These are phyloP conservation scores for Corvus cornix DNA, from an alignment of 2,113 vertebrate species.

Conservation along the genomic window DNA sequence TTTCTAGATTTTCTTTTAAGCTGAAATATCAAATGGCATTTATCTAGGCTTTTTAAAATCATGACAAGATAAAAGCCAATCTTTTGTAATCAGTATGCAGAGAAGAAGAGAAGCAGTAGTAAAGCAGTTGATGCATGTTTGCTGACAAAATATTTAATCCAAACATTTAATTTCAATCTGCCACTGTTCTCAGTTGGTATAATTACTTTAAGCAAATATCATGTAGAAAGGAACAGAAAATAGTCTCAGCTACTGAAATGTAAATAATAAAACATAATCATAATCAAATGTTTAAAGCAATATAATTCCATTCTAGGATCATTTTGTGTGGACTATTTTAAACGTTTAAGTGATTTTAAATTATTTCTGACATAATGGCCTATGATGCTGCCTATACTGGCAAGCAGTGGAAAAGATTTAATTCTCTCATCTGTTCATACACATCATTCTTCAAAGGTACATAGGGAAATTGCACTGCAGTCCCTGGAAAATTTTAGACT, in stretches of 20 bases:
- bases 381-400: background rate
- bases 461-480: background rate
- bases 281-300: constrained; percentile 52
- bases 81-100: constrained; percentile 82
- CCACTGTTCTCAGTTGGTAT: constrained; percentile 83
- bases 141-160: constrained; percentile 87
- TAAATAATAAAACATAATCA: constrained; percentile 79
- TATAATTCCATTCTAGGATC: constrained; percentile 62
- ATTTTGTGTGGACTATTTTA: constrained; percentile 59
- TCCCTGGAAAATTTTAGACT: background rate
- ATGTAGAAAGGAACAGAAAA: constrained; percentile 70
- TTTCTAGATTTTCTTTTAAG: constrained; percentile 41
- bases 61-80: constrained; percentile 78
- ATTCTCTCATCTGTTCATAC: background rate
- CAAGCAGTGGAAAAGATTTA: background rate
- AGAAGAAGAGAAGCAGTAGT: constrained; percentile 71
- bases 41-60: constrained; percentile 74
- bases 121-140: constrained; percentile 82
- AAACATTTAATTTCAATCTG: constrained; percentile 88
- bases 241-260: constrained; percentile 66
- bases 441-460: background rate
- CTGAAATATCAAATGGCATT: constrained; percentile 62
- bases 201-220: constrained; percentile 83
- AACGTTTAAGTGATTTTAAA: constrained; percentile 70
- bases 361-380: constrained; percentile 56